Base-by-base conservation (phyloP, 2,888 invertebrate genomes). In the Heterodera filipjevi region DNA sequence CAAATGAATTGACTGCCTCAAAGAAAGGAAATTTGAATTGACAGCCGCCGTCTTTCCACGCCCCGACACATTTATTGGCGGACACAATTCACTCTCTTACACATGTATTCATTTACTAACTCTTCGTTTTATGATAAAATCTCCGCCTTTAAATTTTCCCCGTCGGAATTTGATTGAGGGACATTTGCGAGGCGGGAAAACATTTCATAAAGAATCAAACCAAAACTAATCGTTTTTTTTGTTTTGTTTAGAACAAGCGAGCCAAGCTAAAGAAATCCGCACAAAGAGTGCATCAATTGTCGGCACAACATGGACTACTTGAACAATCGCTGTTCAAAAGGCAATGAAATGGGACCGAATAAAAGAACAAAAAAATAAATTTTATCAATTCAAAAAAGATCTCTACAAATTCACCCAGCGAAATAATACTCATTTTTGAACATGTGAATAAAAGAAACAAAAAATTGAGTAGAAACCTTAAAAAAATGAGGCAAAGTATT, bases 221-320 rank as follows among this genome's bases (percentile, higher is more conserved):
- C n/a, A n/a, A 27, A 64, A 30, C 27, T 33, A 35, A 68, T 35
- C 16, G 19, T 32, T 76, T 66, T 5, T 6, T 33, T 19, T 33
- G 14, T 19, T 27, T 32, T 22, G 1, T 53, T 80, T 71, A 84
- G 84, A 84, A 84, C 77, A 84, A 84, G 74, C 79, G 84, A 27
- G 97, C 97, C 82, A 96, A 96, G 91, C 94, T 96, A 90, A 97
- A 97, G 92, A 96, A 96, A 90, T 64, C 64, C 22, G 53, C 27
- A 19, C 75, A 75, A 30, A 27, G 66, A n/a, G 33, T 33, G 0
- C 32, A 66, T 1, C 64, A 46, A 39, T 39, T 39, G 49, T 30
- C 75, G 66, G 19, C 32, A n/a, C 66, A 12, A 32, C 75, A 75
- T 16, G 53, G 12, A 12, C 44, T 75, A 46, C 46, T 66, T 30